Evolutionary conservation across 1,140 invertebrate species (phyloP).

Genomic region (Heliconius nattereri): DNA sequence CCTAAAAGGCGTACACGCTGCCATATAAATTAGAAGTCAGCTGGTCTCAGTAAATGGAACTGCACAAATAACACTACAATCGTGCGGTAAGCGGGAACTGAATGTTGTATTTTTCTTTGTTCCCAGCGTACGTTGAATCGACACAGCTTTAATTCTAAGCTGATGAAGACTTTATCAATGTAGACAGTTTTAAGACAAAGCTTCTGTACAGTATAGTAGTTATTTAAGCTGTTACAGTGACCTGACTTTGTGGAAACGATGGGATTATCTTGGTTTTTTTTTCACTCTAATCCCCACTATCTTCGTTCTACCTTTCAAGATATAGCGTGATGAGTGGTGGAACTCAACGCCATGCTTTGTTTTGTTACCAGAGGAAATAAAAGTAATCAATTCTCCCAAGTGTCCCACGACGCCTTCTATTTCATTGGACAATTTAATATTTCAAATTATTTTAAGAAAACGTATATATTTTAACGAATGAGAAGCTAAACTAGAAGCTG

Average conservation of each 20-base stretch:
- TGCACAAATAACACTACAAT: neutral
- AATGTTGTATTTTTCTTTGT: conserved; percentile 7
- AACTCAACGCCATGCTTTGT: no score
- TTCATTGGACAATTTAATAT: no score
- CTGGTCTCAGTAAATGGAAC: neutral
- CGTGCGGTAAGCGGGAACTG: neutral
- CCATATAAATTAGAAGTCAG: neutral
- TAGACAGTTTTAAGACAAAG: neutral
- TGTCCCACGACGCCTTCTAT: no score
- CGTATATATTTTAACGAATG: no score
- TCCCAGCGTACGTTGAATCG: neutral
- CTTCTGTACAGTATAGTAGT: neutral
- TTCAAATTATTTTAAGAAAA: no score
- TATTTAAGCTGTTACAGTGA: neutral
- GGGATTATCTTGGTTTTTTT: neutral
- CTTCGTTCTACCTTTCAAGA: no score
- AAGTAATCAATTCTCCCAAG: no score
- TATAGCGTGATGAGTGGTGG: no score
- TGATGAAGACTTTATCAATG: neutral
- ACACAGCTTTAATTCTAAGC: neutral
- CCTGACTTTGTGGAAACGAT: neutral
- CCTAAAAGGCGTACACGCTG: no score
- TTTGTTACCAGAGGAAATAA: no score
- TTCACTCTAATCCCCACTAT: no score
- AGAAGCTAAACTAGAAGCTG: no score